Base-by-base conservation (phyloP, 1,140 invertebrate genomes). In the Vollenhovia emeryi region DNA sequence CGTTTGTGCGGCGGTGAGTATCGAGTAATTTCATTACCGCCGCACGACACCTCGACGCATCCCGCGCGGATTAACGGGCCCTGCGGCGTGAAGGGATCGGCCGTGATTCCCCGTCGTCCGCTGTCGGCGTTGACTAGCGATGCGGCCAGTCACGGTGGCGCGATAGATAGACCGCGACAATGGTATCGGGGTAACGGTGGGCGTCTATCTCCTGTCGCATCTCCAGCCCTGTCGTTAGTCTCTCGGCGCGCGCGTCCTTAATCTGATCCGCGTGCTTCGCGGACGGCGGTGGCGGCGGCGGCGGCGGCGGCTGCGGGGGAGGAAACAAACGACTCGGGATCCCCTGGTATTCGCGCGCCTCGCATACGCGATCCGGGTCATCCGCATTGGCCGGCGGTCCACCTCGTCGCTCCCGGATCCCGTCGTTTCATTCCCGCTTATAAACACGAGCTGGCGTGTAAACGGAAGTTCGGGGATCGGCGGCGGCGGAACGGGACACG, bases 101-200 rank as follows among this genome's bases (percentile, higher is more conserved):
- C 75, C 57, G 64, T 68, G 76, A 79, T 48, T 79, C 62, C 45
- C 30, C 33, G 18, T 76, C 74, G 59, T 52, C 59, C 30, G 33
- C 64, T 30, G 78, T 80, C 64, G 78, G 36, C 52, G 78, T 82
- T 59, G 78, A 82, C 78, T 59, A 24, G 66, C 24, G 66, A 80
- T 52, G 62, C 75, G 64, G 78, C 64, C 21, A 55, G 78, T 80
- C 66, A 82, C 66, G 50, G 30, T 18, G 59, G 30, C 43, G 75
- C 75, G 59, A 78, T 78, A 78, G 75, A 82, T 82, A 82, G 78
- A 71, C 78, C 78, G 50, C 50, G 78, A 82, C 78, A 82, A 82
- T 82, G 40, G 50, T 82, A 82, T 82, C 78, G 78, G 78, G 24
- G 24, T 50, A 73, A 45, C 66, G 36, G 36, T 36, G 62, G 50